Evolutionary conservation across 2,888 invertebrate species (phyloP).

Genomic region (Dicyrtoma fusca): DNA sequence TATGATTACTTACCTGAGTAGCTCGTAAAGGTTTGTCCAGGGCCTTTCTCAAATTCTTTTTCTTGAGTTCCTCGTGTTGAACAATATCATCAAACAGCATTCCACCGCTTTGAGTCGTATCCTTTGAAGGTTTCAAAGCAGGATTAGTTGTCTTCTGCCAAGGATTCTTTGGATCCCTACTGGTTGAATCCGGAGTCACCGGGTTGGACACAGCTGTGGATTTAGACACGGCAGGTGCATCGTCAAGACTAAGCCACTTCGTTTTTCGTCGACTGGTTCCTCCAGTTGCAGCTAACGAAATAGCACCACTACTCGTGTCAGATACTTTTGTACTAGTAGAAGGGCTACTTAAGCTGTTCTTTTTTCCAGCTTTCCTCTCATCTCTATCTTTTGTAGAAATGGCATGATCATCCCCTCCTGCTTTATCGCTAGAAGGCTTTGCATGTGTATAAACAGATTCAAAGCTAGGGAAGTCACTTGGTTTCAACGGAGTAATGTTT

Average conservation of each 20-base stretch:
- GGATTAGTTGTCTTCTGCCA: slow-evolving; percentile 38
- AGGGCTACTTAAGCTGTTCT: too few relatives aligned
- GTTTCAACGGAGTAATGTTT: slow-evolving; percentile 8
- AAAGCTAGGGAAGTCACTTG: slow-evolving; percentile 43
- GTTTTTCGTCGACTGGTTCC: slow-evolving; percentile 40
- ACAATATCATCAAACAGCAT: slow-evolving; percentile 66
- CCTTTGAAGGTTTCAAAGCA: slow-evolving; percentile 3
- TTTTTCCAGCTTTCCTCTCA: not conserved
- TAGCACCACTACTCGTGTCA: too few relatives aligned
- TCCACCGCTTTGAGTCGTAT: not conserved
- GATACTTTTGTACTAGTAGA: too few relatives aligned
- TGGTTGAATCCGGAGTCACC: not conserved
- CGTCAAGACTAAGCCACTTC: slow-evolving; percentile 47
- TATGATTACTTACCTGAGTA: slow-evolving; percentile 69
- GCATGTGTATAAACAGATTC: not conserved
- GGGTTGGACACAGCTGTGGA: not conserved
- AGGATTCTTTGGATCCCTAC: slow-evolving; percentile 46
- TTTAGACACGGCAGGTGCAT: not conserved
- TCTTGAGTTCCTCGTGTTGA: slow-evolving; percentile 73
- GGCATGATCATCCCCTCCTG: not conserved
- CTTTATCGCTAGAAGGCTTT: not conserved
- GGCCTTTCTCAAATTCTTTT: slow-evolving; percentile 71
- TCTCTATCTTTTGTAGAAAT: not conserved
- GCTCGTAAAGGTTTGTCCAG: slow-evolving; percentile 73
- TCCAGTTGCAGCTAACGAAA: slow-evolving; percentile 4